A percentile compares a stretch with the other conserved stretches of the same genome.
Conservation (phyloP, 2,113 vertebrate species). For the Ageneiosus marmoratus region DNA sequence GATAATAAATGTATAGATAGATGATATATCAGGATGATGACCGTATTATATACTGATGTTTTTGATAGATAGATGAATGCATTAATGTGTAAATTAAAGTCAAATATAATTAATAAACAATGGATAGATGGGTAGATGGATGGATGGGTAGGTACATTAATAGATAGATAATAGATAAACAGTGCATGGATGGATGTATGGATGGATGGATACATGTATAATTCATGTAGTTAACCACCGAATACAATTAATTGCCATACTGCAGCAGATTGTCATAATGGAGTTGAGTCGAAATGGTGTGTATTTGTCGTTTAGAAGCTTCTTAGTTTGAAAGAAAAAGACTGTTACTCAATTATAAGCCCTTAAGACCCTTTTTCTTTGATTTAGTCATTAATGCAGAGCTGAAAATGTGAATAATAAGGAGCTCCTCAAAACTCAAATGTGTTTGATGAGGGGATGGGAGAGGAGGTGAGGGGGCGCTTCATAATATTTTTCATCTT, state of each 20-base stretch:
- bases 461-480: background rate
- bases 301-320: background rate
- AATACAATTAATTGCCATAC: background rate
- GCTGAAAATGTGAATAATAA: constrained; percentile 42
- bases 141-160: background rate
- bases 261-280: background rate
- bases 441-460: constrained; percentile 26
- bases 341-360: constrained; percentile 1
- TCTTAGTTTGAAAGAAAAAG: background rate
- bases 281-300: background rate
- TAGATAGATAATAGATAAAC: background rate
- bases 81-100: background rate
- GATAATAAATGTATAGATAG: background rate
- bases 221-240: background rate
- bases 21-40: too few relatives aligned
- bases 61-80: too few relatives aligned
- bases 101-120: background rate
- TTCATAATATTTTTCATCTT: constrained; percentile 21
- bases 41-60: background rate
- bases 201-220: too few relatives aligned
- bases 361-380: constrained; percentile 33
- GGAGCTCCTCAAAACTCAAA: constrained; percentile 25
- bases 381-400: constrained; percentile 42
- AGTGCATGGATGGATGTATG: background rate
- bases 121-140: background rate